Evolutionary conservation across 2,888 invertebrate species (phyloP).

Genomic region (Calliphora vomitoria): DNA sequence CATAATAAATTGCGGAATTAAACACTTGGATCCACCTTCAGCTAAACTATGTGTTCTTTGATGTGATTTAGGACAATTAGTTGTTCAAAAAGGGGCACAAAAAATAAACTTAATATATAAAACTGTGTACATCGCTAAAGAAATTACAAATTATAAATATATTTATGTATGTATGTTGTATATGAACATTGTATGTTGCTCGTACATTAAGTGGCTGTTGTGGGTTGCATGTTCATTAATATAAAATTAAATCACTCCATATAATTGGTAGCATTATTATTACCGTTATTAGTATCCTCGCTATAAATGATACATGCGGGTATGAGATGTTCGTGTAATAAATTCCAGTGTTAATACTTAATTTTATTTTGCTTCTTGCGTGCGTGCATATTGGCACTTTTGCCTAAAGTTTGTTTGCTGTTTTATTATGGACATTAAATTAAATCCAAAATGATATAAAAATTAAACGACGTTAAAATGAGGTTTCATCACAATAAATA

Average conservation of each 20-base stretch:
- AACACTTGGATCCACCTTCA: too few relatives aligned
- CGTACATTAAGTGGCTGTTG: background rate
- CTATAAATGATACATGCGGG: constrained; percentile 16
- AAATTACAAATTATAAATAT: too few relatives aligned
- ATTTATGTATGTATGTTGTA: too few relatives aligned
- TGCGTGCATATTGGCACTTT: constrained; percentile 32
- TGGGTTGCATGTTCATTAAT: constrained; percentile 51
- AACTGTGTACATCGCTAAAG: too few relatives aligned
- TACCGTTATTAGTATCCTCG: constrained; percentile 5
- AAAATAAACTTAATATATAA: too few relatives aligned
- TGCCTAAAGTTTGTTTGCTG: constrained; percentile 12
- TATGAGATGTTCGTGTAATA: constrained; percentile 22
- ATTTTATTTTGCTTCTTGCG: background rate
- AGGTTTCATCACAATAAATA: constrained; percentile 28
- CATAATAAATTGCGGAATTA: too few relatives aligned
- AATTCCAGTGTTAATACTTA: constrained; percentile 31
- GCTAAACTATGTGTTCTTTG: too few relatives aligned
- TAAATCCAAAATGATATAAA: constrained; percentile 38
- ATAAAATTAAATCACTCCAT: constrained; percentile 51
- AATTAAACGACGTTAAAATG: constrained; percentile 36
- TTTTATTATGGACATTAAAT: constrained; percentile 34
- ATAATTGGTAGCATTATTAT: constrained; percentile 49
- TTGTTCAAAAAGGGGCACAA: too few relatives aligned
- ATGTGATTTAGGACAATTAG: too few relatives aligned
- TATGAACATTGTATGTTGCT: background rate